Conservation (phyloP, 2,888 invertebrate genomes). For the Carcina quercana region DNA sequence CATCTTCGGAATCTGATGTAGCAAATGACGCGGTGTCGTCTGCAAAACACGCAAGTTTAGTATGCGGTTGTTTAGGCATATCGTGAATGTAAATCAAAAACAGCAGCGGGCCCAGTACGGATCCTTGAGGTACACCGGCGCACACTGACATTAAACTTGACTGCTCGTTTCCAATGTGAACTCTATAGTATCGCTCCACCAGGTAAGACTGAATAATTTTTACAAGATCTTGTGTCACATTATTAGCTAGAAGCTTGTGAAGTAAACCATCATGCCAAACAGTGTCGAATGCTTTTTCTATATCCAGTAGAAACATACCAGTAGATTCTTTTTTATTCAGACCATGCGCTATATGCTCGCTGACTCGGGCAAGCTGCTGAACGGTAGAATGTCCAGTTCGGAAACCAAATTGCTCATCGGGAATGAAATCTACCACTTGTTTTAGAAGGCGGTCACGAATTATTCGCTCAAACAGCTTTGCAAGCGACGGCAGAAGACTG, state of each 20-base stretch:
- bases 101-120: slow-evolving; percentile 9
- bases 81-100: slow-evolving; percentile 7
- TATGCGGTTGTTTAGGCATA: slow-evolving; percentile 3
- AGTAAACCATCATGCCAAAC: slow-evolving; percentile 10
- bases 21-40: slow-evolving; percentile 13
- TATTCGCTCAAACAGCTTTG: slow-evolving; percentile 10
- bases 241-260: slow-evolving; percentile 1
- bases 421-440: not conserved
- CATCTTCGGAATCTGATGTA: slow-evolving; percentile 7
- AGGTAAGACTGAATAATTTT: slow-evolving; percentile 8
- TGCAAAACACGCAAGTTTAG: slow-evolving; percentile 7
- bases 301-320: slow-evolving; percentile 8
- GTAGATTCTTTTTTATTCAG: slow-evolving; percentile 5
- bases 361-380: slow-evolving; percentile 8
- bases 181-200: not conserved
- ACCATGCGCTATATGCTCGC: slow-evolving; percentile 7
- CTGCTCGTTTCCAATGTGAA: slow-evolving; percentile 1
- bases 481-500: slow-evolving; percentile 8
- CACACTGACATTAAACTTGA: not conserved
- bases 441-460: slow-evolving; percentile 3
- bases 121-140: slow-evolving; percentile 12
- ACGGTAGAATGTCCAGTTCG: slow-evolving; percentile 6
- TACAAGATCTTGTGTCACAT: not conserved
- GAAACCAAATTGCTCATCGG: slow-evolving; percentile 13
- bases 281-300: slow-evolving; percentile 9